Evolutionary conservation across 2,113 vertebrate genomes (phyloP), one percentile per base, ranked within the genome.

Genomic region (Sinocyclocheilus rhinocerous): DNA sequence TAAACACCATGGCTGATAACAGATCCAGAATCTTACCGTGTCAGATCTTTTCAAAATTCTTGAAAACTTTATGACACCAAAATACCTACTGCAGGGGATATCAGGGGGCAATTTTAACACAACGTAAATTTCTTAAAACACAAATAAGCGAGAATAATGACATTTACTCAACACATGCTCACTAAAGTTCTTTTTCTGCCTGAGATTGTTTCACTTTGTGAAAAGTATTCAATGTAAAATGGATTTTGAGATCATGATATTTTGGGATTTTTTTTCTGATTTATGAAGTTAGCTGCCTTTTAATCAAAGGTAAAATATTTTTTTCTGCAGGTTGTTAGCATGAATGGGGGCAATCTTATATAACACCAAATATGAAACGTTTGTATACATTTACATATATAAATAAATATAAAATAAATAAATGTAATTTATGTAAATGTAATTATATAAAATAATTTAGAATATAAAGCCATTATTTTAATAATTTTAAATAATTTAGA

Each of bases 1-100:
- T 33, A 82, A 82, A 69, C 80, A 82, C 80, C 80, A 33, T 36
- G 45, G 63, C 36, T 26, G 24, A 69, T 82, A 70, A 82, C 16
- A 52, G 63, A 52, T 82, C n/a, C 81, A 70, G 11, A 18, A 22
- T 63, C 33, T 48, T 61, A 50, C 8, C n/a, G 61, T 67, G 61
- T 65, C 79, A 65, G 42, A 82, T 82, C 24, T 70, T 12, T 82
- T 82, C 6, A 22, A 55, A 70, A 67, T 50, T 50, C 61, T 50
- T 81, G n/a, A 52, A 69, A 82, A 26, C 24, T 70, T 70, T 70
- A 52, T 70, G 80, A 50, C 18, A 15, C 42, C 42, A 22, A 82
- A 48, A 48, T 26, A 45, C 39, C 39, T 65, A 81, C 13, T 42
- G 63, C 11, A 67, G 13, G 48, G 75, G 24, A 55, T 29, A 26